phyloP scores from a whole-genome alignment of 2,888 invertebrate genomes.

The Brassicogethes aeneus region DNA sequence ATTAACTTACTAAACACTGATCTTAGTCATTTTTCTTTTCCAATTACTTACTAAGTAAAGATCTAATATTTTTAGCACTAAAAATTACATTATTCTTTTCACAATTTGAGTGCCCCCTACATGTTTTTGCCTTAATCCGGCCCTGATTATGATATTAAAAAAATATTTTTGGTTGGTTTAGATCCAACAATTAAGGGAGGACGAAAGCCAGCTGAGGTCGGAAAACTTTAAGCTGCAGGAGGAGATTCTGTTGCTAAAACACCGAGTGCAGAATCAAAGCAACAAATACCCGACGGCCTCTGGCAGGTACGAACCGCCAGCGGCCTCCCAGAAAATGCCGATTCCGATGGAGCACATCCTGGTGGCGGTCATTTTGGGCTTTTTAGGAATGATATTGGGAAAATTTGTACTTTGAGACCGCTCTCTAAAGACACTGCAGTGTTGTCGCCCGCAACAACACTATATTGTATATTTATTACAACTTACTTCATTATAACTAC shows the following conservation, averaged over 20 bases:
- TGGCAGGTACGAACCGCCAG: slow-evolving; percentile 49
- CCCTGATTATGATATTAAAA: no score
- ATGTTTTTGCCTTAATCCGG: no score
- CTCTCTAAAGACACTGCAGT: slow-evolving; percentile 20
- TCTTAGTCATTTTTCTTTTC: no score
- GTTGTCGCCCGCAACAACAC: slow-evolving; percentile 22
- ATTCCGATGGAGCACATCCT: slow-evolving; percentile 55
- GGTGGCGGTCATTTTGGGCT: slow-evolving; percentile 57
- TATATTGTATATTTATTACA: slow-evolving; percentile 36
- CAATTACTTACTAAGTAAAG: no score
- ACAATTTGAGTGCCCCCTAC: no score
- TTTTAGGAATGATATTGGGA: slow-evolving; percentile 69
- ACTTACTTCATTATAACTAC: slow-evolving; percentile 26
- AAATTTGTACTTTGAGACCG: slow-evolving; percentile 71
- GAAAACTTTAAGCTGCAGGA: slow-evolving; percentile 81
- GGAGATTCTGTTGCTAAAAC: slow-evolving; percentile 54
- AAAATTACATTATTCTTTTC: no score
- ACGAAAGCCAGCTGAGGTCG: slow-evolving; percentile 69
- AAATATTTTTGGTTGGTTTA: no score
- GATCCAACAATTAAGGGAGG: slow-evolving; percentile 67
- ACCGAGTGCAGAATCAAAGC: slow-evolving; percentile 30
- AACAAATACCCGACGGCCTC: no score
- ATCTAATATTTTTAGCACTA: no score
- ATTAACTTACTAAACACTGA: no score
- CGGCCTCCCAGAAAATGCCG: slow-evolving; percentile 42